Conservation (phyloP, 2,888 invertebrate genomes). For the Odontocolon sp. region DNA sequence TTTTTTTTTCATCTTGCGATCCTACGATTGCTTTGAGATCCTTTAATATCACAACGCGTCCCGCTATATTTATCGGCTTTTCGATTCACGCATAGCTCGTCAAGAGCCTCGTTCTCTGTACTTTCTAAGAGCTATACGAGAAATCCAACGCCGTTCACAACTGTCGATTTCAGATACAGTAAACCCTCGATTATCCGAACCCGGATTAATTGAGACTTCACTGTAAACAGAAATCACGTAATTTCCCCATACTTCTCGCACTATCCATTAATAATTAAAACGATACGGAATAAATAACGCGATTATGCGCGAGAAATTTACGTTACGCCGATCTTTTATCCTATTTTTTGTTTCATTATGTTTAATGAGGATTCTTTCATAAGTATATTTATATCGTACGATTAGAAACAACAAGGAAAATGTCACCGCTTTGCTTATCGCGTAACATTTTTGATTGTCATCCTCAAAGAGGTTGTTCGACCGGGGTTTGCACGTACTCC, state of each 20-base stretch:
- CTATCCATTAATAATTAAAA: constrained; percentile 5
- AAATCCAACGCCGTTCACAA: constrained; percentile 15
- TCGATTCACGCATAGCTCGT: constrained; percentile 20
- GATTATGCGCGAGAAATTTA: constrained; percentile 49
- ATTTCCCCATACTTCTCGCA: constrained; percentile 5
- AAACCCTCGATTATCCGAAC: too few species aligned
- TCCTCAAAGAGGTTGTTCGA: constrained; percentile 73
- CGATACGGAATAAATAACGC: constrained; percentile 48
- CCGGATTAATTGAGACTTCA: too few species aligned
- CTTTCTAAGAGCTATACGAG: constrained; percentile 9
- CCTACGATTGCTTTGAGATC: constrained; percentile 74
- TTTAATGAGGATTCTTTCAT: constrained; percentile 63
- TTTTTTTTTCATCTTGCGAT: constrained; percentile 57
- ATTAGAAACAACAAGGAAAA: constrained; percentile 80
- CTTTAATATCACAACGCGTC: constrained; percentile 74
- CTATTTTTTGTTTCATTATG: constrained; percentile 46
- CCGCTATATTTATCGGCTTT: constrained; percentile 49
- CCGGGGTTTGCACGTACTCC: constrained; percentile 23
- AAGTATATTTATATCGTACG: constrained; percentile 68
- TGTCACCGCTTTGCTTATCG: constrained; percentile 72
- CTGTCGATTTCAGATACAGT: constrained; percentile 1
- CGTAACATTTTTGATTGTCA: constrained; percentile 81
- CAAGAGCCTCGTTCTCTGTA: background rate
- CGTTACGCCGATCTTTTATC: constrained; percentile 38
- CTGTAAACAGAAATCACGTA: constrained; percentile 9